A percentile compares a stretch with the other conserved stretches of the same genome.
Conservation (phyloP, 2,797 vertebrate species). For the Sparidentex hasta region DNA sequence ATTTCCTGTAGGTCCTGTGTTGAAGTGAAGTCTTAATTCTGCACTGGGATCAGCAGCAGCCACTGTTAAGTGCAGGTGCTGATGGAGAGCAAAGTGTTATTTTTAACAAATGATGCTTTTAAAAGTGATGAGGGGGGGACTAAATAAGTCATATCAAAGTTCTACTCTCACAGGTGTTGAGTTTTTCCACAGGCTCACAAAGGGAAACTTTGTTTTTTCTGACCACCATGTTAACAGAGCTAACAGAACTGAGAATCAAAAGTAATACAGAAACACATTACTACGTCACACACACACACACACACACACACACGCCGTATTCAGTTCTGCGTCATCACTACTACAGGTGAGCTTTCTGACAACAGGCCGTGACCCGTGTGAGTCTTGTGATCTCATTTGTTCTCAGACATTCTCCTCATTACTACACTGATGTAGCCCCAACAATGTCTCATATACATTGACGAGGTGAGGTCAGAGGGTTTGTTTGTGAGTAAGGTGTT, state of each 20-base stretch:
- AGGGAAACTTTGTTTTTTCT: no score
- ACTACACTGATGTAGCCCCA: neutral
- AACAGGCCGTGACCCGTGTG: neutral
- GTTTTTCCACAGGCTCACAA: no score
- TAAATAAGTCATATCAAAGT: no score
- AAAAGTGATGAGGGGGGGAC: no score
- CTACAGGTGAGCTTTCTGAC: neutral
- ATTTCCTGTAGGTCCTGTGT: no score
- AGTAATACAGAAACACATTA: slow-evolving; percentile 26
- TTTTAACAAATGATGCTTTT: no score
- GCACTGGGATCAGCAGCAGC: no score
- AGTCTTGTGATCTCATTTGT: neutral
- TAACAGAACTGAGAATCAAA: neutral
- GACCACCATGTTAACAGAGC: neutral
- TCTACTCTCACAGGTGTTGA: no score
- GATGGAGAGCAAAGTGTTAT: no score
- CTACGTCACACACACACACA: neutral
- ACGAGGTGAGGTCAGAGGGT: neutral
- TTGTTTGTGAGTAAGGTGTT: neutral
- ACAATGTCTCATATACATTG: neutral
- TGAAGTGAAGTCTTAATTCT: no score
- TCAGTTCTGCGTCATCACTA: neutral
- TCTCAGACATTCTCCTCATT: neutral
- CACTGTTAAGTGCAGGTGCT: no score
- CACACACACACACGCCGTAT: neutral